Percentiles rank a stretch among this genome's conserved stretches.
Conservation (phyloP, 2,797 vertebrate species). For the Etheostoma perlongum region DNA sequence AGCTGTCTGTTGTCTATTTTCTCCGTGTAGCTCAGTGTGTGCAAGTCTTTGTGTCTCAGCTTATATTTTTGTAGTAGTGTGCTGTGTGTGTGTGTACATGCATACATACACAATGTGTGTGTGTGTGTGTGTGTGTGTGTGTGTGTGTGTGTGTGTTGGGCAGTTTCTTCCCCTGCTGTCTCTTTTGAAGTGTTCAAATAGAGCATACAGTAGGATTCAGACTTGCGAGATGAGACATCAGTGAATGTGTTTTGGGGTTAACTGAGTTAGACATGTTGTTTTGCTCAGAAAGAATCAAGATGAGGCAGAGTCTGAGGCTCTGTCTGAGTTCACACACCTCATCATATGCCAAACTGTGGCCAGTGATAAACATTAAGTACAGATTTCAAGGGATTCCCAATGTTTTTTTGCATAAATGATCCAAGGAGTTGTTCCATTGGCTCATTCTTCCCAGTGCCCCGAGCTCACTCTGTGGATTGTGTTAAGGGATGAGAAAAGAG, state of each 20-base stretch:
- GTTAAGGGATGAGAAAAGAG: background rate
- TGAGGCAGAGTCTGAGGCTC: conserved; percentile 7
- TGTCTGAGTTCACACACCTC: conserved; percentile 18
- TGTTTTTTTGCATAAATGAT: conserved; percentile 2
- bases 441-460: background rate
- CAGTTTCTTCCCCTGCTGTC: conserved; percentile 11
- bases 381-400: background rate
- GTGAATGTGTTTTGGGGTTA: conserved; percentile 20
- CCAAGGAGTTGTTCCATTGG: conserved; percentile 7
- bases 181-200: conserved; percentile 51
- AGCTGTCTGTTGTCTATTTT: conserved; percentile 17
- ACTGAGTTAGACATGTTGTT: conserved; percentile 32
- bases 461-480: background rate
- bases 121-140: background rate
- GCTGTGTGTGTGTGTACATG: conserved; percentile 9
- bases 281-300: conserved; percentile 3
- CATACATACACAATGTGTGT: conserved; percentile 6
- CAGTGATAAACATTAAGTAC: background rate
- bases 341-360: background rate
- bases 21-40: conserved; percentile 15
- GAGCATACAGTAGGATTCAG: conserved; percentile 39
- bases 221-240: conserved; percentile 29
- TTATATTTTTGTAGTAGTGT: background rate
- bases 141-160: conserved; percentile 7
- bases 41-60: background rate